Percentiles rank a stretch among this genome's conserved stretches.
phyloP scores from a whole-genome alignment of 2,113 vertebrate species.

The Oxyruncus cristatus region DNA sequence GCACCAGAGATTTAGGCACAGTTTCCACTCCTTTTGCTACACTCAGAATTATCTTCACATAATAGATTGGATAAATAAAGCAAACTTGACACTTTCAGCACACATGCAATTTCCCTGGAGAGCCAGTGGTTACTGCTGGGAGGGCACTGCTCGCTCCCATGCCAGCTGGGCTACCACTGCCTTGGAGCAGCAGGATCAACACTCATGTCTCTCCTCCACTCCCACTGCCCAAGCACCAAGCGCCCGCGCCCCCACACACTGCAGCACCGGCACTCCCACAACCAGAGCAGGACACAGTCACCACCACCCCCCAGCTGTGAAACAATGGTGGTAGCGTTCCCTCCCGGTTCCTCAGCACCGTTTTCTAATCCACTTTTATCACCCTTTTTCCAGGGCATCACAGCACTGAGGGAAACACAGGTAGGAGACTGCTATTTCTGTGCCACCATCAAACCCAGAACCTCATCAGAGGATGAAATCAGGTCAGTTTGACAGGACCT shows the following conservation, averaged over 20 bases:
- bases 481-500: not conserved
- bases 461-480: not conserved
- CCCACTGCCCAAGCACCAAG: accelerated
- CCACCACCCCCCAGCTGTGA: accelerated
- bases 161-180: accelerated
- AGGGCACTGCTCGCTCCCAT: accelerated
- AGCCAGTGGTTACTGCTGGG: not conserved
- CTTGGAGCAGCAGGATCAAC: accelerated
- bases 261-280: accelerated
- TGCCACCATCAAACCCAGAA: not conserved
- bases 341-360: not conserved
- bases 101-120: accelerated
- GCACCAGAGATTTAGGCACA: not conserved
- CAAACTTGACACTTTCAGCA: not conserved
- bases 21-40: not conserved
- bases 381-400: not conserved
- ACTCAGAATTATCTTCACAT: not conserved
- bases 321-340: accelerated
- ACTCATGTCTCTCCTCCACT: accelerated
- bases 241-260: accelerated
- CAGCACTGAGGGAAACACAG: accelerated
- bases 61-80: not conserved
- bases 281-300: accelerated
- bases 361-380: not conserved
- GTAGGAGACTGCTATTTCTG: not conserved